Conservation (phyloP, 2,888 invertebrate genomes). For the Eugnorisma glareosa region DNA sequence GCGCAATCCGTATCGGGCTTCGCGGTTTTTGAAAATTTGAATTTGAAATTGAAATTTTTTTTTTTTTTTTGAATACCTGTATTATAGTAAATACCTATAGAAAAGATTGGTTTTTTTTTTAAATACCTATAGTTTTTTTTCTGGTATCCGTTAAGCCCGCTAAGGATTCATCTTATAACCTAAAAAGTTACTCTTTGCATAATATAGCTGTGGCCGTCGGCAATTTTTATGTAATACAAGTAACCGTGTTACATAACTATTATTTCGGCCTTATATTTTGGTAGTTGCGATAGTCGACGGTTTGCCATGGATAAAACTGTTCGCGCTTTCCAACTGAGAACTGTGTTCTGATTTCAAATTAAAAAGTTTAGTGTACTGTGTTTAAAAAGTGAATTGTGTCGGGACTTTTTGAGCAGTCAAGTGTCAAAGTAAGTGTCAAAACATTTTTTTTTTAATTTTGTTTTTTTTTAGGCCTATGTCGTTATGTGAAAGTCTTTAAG, state of each 20-base stretch:
- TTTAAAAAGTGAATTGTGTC: constrained; percentile 62
- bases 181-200: constrained; percentile 73
- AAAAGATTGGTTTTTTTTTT: constrained; percentile 12
- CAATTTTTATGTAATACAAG: constrained; percentile 88
- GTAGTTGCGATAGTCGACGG: constrained; percentile 82
- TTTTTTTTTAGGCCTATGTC: constrained; percentile 7
- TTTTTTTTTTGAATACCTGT: too few relatives aligned
- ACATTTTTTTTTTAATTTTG: constrained; percentile 12
- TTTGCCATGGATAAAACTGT: constrained; percentile 77
- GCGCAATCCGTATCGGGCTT: constrained; percentile 41
- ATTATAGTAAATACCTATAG: too few relatives aligned
- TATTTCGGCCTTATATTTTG: constrained; percentile 88
- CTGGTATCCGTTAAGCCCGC: constrained; percentile 44
- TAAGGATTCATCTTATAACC: constrained; percentile 77
- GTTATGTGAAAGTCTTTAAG: constrained; percentile 58
- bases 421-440: constrained; percentile 61
- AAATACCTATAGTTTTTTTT: constrained; percentile 1
- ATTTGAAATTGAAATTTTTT: constrained; percentile 27
- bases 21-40: constrained; percentile 40
- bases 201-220: constrained; percentile 79
- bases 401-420: constrained; percentile 44
- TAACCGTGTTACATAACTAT: constrained; percentile 86
- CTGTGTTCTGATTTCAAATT: constrained; percentile 57
- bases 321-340: constrained; percentile 77
- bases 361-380: constrained; percentile 61